Evolutionary conservation across 1,140 invertebrate genomes (phyloP), one percentile per base, ranked within the genome.

Genomic region (Hyposmocoma kahamanoa): DNA sequence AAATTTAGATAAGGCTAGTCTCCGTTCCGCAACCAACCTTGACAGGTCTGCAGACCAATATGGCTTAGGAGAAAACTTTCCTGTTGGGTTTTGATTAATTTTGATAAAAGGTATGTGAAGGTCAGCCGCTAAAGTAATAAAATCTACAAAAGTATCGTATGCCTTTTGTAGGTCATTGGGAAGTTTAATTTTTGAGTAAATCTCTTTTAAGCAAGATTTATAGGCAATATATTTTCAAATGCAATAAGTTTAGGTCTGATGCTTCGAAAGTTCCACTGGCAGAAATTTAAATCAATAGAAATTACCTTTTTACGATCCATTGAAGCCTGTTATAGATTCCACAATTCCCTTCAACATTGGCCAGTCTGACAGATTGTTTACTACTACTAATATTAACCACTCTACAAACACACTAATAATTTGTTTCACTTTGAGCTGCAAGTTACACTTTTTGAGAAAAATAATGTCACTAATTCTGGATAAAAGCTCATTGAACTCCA

Each of bases 241-340:
- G n/a, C 30, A 50, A 30, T 8, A 44, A 49, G 30, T 34, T 60
- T 64, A 17, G 48, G 48, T 30, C 34, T 28, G 6, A 64, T 13
- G 41, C 61, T 64, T 43, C 57, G 53, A 0, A 42, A 24, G 28
- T 64, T 64, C 53, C 56, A 59, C 34, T 59, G 57, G n/a, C 0
- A 59, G 9, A 13, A 64, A 52, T 22, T 53, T 64, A 13, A 49
- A 58, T 53, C 22, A 8, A 17, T 11, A 52, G 13, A 5, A 3
- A 22, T 20, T 32, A 18, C 13, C 19, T 30, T 45, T n/a, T n/a
- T n/a, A n/a, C n/a, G n/a, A n/a, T n/a, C n/a, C n/a, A 17, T 22
- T 22, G 24, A 32, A 1, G 2, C 9, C 18, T 19, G 24, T 42
- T 53, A 47, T 32, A 50, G 20, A 1, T 52, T n/a, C 45, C 47